Percentiles rank a stretch among this genome's conserved stretches.
Conservation (phyloP, 1,140 invertebrate genomes). For the Drosophila aff. region DNA sequence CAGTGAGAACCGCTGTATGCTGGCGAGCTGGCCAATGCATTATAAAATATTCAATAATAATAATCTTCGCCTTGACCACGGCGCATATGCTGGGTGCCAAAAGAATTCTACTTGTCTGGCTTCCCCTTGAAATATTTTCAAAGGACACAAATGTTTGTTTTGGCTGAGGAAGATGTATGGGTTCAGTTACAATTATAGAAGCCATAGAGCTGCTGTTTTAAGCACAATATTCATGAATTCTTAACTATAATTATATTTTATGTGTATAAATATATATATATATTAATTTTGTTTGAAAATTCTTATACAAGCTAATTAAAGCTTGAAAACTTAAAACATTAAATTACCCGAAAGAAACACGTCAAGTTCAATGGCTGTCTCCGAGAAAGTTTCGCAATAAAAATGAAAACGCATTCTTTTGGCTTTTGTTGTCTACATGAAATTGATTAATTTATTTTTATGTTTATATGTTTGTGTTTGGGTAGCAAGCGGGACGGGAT, state of each 20-base stretch:
- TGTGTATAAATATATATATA: background rate
- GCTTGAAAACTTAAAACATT: slow-evolving; percentile 3
- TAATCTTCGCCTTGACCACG: slow-evolving; percentile 55
- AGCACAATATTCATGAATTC: background rate
- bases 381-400: slow-evolving; percentile 34
- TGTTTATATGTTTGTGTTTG: slow-evolving; percentile 26
- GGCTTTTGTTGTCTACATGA: slow-evolving; percentile 43
- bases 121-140: slow-evolving; percentile 21
- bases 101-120: slow-evolving; percentile 22
- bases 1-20: slow-evolving; percentile 5
- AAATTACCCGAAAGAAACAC: slow-evolving; percentile 7
- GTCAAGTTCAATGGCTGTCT: slow-evolving; percentile 36
- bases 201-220: background rate
- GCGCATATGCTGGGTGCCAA: slow-evolving; percentile 46
- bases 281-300: background rate
- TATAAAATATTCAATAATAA: slow-evolving; percentile 61
- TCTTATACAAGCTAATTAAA: no score
- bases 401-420: slow-evolving; percentile 20
- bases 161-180: slow-evolving; percentile 3
- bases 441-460: slow-evolving; percentile 54
- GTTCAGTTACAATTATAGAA: background rate
- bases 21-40: slow-evolving; percentile 21
- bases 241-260: background rate
- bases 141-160: slow-evolving; percentile 28
- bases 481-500: background rate